phyloP scores from a whole-genome alignment of 2,888 invertebrate genomes.

The Drosophila maculinotata region DNA sequence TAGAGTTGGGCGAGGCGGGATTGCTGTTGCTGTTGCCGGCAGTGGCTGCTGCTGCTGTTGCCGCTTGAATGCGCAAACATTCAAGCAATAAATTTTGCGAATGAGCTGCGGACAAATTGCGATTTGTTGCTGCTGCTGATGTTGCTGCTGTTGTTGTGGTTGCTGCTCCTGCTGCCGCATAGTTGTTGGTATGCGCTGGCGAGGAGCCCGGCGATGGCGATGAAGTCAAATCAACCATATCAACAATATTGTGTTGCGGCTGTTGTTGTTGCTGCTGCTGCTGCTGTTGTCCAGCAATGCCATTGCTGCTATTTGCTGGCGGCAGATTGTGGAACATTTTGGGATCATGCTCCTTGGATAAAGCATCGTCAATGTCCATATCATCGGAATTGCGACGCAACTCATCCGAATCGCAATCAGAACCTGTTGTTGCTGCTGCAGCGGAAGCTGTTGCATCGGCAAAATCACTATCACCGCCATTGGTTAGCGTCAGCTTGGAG shows the following conservation, averaged over 20 bases:
- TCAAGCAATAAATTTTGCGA: slow-evolving; percentile 43
- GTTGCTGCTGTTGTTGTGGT: slow-evolving; percentile 12
- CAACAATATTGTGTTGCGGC: slow-evolving; percentile 71
- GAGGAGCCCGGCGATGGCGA: slow-evolving; percentile 83
- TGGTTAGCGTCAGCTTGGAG: slow-evolving; percentile 58
- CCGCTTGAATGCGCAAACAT: slow-evolving; percentile 37
- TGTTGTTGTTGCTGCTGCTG: slow-evolving; percentile 32
- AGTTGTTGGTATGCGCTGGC: slow-evolving; percentile 66
- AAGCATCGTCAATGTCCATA: slow-evolving; percentile 83
- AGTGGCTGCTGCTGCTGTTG: slow-evolving; percentile 31
- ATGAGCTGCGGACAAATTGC: slow-evolving; percentile 27
- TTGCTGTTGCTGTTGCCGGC: slow-evolving; percentile 35
- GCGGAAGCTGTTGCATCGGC: slow-evolving; percentile 23
- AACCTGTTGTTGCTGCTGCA: slow-evolving; percentile 14
- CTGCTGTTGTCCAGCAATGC: slow-evolving; percentile 23
- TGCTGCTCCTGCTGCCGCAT: slow-evolving; percentile 10
- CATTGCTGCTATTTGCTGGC: slow-evolving; percentile 56
- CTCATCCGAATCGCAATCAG: slow-evolving; percentile 47
- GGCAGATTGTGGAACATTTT: slow-evolving; percentile 82
- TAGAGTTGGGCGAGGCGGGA: slow-evolving; percentile 54
- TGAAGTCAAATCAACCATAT: slow-evolving; percentile 83
- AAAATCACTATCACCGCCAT: slow-evolving; percentile 60
- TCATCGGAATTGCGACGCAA: slow-evolving; percentile 82
- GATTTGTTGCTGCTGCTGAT: slow-evolving; percentile 15
- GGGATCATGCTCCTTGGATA: slow-evolving; percentile 81